Evolutionary conservation across 2,888 invertebrate species (phyloP).

Genomic region (Spodoptera littoralis): DNA sequence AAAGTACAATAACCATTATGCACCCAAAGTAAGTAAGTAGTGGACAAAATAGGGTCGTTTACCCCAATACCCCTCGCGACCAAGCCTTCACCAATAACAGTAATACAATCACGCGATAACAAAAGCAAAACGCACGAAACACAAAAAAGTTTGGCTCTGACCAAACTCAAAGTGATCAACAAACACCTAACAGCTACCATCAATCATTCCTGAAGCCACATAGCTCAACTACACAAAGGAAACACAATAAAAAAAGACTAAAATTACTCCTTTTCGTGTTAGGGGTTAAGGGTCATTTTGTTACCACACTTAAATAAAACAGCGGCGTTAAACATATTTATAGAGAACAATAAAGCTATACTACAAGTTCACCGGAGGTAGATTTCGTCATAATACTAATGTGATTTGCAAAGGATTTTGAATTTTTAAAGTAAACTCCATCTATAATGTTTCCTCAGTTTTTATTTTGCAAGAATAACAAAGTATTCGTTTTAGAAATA

Average conservation of each 20-base stretch:
- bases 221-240: conserved; percentile 47
- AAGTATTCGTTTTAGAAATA: no score
- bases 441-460: no score
- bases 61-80: no score
- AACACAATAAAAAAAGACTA: conserved; percentile 45
- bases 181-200: conserved; percentile 40
- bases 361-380: no score
- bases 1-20: no score
- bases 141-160: conserved; percentile 14
- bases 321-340: conserved; percentile 24
- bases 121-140: not conserved
- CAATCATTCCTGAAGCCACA: conserved; percentile 48
- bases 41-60: no score
- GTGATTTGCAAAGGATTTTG: no score
- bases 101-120: not conserved
- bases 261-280: conserved; percentile 44
- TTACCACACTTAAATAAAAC: conserved; percentile 33
- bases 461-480: no score
- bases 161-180: conserved; percentile 26
- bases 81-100: not conserved
- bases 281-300: conserved; percentile 30
- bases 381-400: no score
- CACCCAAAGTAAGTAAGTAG: no score
- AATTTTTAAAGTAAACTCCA: no score
- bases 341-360: conserved; percentile 1